Conservation (phyloP, 2,113 vertebrate species). For the Acrocephalus kingi region DNA sequence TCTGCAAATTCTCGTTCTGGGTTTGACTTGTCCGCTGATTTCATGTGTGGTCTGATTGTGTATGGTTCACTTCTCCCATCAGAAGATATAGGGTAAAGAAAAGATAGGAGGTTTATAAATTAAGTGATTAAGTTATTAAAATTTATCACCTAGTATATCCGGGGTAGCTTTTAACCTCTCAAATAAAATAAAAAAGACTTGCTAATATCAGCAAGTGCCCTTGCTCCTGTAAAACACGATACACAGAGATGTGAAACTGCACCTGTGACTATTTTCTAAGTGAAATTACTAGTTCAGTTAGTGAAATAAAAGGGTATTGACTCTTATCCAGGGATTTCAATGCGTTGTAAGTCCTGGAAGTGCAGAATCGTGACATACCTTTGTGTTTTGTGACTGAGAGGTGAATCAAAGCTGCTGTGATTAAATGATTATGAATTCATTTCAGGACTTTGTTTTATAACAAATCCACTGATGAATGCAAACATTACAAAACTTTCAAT, state of each 20-base stretch:
- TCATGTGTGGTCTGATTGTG: neutral
- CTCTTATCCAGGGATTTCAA: neutral
- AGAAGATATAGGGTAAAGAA: neutral
- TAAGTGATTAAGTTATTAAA: neutral
- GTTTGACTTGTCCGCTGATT: neutral
- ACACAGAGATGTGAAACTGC: neutral
- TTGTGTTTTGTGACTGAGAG: neutral
- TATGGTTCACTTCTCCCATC: neutral
- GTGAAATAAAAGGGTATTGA: neutral
- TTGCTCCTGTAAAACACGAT: neutral
- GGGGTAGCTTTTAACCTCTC: neutral
- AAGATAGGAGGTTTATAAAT: neutral
- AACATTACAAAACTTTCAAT: neutral
- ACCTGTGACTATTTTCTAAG: neutral
- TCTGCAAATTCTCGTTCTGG: neutral
- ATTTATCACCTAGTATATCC: neutral
- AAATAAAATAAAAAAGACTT: neutral
- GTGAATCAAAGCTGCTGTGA: neutral
- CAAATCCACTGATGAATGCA: neutral
- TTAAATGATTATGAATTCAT: neutral
- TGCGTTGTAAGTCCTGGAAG: neutral
- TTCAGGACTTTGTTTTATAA: neutral
- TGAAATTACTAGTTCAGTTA: neutral
- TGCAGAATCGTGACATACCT: neutral
- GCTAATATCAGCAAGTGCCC: neutral